Evolutionary conservation across 2,113 vertebrate genomes (phyloP).

Genomic region (Aspidoscelis tigris): DNA sequence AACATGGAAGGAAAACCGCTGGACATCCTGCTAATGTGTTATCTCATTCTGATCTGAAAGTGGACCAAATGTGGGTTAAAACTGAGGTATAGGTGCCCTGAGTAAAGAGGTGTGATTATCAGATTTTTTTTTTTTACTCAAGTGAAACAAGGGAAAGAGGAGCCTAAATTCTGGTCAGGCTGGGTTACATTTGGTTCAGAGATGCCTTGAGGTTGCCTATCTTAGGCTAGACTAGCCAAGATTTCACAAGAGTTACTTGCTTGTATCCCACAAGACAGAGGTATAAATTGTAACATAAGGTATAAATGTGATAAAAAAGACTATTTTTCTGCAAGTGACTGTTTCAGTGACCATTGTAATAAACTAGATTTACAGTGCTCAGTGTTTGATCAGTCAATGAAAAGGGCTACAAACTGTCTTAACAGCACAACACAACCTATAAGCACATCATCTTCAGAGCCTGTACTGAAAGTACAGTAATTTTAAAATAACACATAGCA

Average conservation of each 20-base stretch:
- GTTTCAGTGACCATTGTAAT: neutral
- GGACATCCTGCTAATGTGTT: too few relatives aligned
- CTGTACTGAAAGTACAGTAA: constrained; percentile 55
- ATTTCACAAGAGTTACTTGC: neutral
- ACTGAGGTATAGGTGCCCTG: too few relatives aligned
- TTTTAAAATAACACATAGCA: constrained; percentile 56
- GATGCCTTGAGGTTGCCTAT: neutral
- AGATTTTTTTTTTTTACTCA: neutral
- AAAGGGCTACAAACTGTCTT: constrained; percentile 2
- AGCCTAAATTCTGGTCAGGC: neutral
- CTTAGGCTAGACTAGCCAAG: neutral
- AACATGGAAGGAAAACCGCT: too few relatives aligned
- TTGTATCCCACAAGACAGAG: too few relatives aligned
- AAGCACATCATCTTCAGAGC: constrained; percentile 22
- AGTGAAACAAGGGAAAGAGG: neutral
- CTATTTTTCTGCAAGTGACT: neutral
- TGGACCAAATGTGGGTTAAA: too few relatives aligned
- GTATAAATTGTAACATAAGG: too few relatives aligned
- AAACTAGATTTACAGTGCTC: neutral
- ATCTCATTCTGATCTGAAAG: too few relatives aligned
- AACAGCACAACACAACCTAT: constrained; percentile 11
- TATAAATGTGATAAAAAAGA: neutral
- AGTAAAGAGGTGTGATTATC: neutral
- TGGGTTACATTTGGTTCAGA: neutral
- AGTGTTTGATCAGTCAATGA: constrained; percentile 4